Percentiles rank a stretch among this genome's conserved stretches.
phyloP scores from a whole-genome alignment of 2,113 vertebrate genomes.

The Malurus cyaneus region DNA sequence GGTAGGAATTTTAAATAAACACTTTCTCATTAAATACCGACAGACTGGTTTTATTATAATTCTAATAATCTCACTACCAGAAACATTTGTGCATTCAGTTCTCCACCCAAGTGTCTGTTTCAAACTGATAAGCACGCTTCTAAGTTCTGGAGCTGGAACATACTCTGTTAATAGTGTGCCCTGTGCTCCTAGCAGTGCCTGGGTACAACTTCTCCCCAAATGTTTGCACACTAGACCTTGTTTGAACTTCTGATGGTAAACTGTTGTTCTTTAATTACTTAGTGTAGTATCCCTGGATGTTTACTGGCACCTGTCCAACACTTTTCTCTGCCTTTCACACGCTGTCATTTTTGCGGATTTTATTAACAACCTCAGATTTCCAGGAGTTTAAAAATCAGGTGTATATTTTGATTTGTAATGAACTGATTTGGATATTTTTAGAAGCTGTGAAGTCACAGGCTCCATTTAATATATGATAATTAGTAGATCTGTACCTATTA shows the following conservation, averaged over 20 bases:
- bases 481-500: not conserved
- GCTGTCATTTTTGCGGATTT: not conserved
- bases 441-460: not conserved
- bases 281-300: not conserved
- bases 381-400: not conserved
- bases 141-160: not conserved
- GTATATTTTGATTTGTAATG: not conserved
- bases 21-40: not conserved
- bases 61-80: not conserved
- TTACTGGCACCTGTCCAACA: not conserved
- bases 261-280: conserved; percentile 3
- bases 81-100: not conserved
- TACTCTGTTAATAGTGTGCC: not conserved
- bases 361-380: not conserved
- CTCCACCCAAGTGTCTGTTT: not conserved
- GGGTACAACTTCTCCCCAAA: not conserved
- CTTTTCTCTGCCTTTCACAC: not conserved
- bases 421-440: not conserved
- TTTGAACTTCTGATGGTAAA: not conserved
- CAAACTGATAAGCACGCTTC: not conserved
- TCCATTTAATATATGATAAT: not conserved
- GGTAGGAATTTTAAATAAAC: not conserved
- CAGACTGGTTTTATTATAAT: not conserved
- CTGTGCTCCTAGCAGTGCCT: not conserved
- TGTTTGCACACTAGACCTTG: not conserved